Evolutionary conservation across 1,140 invertebrate genomes (phyloP).

Genomic region (Sminthurinus signatus): DNA sequence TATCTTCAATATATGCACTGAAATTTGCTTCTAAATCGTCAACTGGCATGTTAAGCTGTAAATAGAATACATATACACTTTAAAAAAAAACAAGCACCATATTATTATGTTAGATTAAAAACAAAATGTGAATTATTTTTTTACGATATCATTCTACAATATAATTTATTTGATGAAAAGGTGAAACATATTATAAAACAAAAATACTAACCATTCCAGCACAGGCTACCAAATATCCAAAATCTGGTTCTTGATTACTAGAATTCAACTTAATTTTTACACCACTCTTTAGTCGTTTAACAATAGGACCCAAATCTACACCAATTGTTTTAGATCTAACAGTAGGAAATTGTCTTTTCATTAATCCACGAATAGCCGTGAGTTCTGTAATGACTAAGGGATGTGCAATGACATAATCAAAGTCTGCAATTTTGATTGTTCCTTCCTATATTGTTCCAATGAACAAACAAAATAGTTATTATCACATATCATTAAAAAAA

Average conservation of each 20-base stretch:
- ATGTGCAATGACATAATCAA: conserved; percentile 65
- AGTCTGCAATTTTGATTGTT: conserved; percentile 59
- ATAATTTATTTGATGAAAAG: not conserved
- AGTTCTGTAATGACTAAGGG: conserved; percentile 69
- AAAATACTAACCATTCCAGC: conserved; percentile 58
- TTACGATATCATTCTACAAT: not conserved
- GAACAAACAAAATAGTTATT: too few relatives aligned
- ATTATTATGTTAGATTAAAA: not conserved
- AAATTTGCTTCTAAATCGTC: conserved; percentile 66
- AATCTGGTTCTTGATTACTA: conserved; percentile 61
- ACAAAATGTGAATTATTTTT: not conserved
- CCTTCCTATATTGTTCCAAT: conserved; percentile 56
- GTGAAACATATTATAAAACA: conserved; percentile 2
- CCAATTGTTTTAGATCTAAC: conserved; percentile 58
- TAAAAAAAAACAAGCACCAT: not conserved
- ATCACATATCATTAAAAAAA: too few relatives aligned
- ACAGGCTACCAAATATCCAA: conserved; percentile 56
- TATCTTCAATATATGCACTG: conserved; percentile 54
- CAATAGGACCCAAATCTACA: conserved; percentile 53
- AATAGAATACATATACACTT: conserved; percentile 34
- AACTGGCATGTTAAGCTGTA: conserved; percentile 63
- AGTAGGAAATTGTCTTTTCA: conserved; percentile 69
- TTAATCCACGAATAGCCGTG: conserved; percentile 60
- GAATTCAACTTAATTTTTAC: conserved; percentile 58
- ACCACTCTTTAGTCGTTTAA: conserved; percentile 58